Evolutionary conservation across 2,888 invertebrate species (phyloP), one percentile per base, ranked within the genome.

Genomic region (Panopea generosa): DNA sequence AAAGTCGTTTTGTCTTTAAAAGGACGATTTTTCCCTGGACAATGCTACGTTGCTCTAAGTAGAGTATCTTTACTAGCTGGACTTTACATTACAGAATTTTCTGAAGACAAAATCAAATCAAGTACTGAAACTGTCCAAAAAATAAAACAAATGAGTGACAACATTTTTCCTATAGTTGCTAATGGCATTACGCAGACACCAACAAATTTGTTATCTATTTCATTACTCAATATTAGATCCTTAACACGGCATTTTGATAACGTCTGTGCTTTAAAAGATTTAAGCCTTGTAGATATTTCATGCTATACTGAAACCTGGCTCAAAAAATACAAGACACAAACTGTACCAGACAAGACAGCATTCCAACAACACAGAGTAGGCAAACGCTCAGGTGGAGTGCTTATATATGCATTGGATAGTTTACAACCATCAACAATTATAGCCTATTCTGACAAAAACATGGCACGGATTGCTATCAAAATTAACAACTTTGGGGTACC

Each of bases 1-100:
- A 49, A 49, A 49, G 49, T 16, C 7, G 40, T 56, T 56, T 11
- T 56, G 9, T 29, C 33, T 59, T 24, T 43, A 33, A 4, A 43
- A 40, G 59, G 59, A 59, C 7, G 26, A 59, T 45, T 43, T 9
- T 59, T 43, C 24, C 3, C 16, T 43, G 59, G 43, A n/a, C 43
- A 59, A n/a, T 59, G 40, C 45, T 59, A 59, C 27, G 45, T 59
- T 43, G 59, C 45, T 59, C 59, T 59, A 16, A 43, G 59, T 43
- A 59, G 59, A 40, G 43, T 59, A 6, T 59, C 59, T 43, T 59
- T 45, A 43, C 22, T 59, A 11, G 24, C 38, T 45, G 40, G 45
- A 24, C 59, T 43, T 38, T 59, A 40, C 33, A 18, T 59, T 9
- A 20, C 59, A 20, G 40, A 40, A 22, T 59, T 43, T 59, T 38